Percentiles rank a stretch among this genome's conserved stretches.
These are phyloP conservation scores for Oncorhynchus nerka DNA, from an alignment of 2,113 vertebrate species.

Conservation along the genomic window DNA sequence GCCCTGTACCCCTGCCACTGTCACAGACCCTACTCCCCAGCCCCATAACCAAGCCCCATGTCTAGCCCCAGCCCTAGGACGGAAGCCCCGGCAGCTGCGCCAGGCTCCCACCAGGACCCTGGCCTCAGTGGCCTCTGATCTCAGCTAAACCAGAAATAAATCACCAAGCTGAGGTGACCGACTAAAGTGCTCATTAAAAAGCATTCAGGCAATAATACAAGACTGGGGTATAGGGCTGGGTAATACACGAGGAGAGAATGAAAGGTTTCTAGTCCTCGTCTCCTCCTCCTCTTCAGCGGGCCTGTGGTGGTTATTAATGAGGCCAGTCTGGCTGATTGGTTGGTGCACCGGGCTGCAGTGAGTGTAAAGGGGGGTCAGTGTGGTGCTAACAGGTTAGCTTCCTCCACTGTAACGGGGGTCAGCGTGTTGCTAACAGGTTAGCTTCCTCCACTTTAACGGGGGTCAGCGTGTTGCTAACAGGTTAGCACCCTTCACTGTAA, in stretches of 20 bases:
- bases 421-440: no score
- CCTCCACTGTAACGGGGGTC: no score
- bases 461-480: no score
- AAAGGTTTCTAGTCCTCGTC: conserved; percentile 47
- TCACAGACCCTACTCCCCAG: no score
- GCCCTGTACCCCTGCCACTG: no score
- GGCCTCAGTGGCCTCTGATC: conserved; percentile 64
- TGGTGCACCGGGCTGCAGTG: conserved; percentile 26
- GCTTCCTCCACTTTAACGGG: no score
- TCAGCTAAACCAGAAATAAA: conserved; percentile 62
- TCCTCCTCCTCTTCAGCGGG: neutral
- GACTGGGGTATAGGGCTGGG: no score
- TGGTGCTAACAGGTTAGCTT: no score
- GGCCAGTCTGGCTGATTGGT: conserved; percentile 42
- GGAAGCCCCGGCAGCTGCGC: conserved; percentile 57
- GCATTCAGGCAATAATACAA: conserved; percentile 16
- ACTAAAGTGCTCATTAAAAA: conserved; percentile 72
- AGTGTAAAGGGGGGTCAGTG: no score
- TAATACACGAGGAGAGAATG: conserved; percentile 64
- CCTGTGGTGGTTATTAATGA: conserved; percentile 57
- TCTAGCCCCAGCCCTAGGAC: conserved; percentile 25
- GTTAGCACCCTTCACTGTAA: no score
- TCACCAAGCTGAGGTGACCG: conserved; percentile 63
- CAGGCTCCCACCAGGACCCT: conserved; percentile 33
- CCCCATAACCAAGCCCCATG: neutral